Base-by-base conservation (phyloP, 2,888 invertebrate species). In the Lithophane semibrunnea region DNA sequence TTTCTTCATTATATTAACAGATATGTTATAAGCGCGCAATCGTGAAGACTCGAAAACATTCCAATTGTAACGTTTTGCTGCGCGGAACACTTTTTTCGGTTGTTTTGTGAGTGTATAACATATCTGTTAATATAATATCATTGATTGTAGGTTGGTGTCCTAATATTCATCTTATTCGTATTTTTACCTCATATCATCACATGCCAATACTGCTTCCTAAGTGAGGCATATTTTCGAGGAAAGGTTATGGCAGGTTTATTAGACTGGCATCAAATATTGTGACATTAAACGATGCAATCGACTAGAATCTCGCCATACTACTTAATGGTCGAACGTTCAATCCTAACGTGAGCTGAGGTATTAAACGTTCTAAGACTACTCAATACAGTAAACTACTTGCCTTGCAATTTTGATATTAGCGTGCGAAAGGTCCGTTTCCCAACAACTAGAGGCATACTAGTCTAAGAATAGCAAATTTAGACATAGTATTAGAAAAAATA, bases 251-350 rank as follows among this genome's bases (percentile, higher is more conserved):
- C 44, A n/a, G 24, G 42, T 52, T 52, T 56, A 69, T 72, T 52
- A 49, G 47, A 64, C 63, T 73, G 52, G 72, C n/a, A 44, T 29
- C 12, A 78, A 58, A 82, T n/a, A 71, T 77, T 82, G 63, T 10
- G 73, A 66, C 54, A 63, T 58, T 24, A 73, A 61, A 52, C 42
- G 61, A 73, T 64, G 82, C 66, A 82, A 77, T 78, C 63, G 47
- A 74, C 60, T 64, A 60, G 29, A 54, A 67, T 61, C 56, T 65
- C 37, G 52, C 47, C 12, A 56, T 72, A 66, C 49, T n/a, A 54
- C 24, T 16, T 71, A 66, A 24, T 78, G 37, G 8, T 9, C 47
- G 10, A 56, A 56, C 66, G 52, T 47, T 52, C 13, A 37, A 69
- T 52, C 52, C 13, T 37, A 16, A n/a, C 21, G 21, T 71, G 5